Percentiles rank a stretch among this genome's conserved stretches.
Conservation (phyloP, 2,888 invertebrate genomes). For the Epinotia ramella region DNA sequence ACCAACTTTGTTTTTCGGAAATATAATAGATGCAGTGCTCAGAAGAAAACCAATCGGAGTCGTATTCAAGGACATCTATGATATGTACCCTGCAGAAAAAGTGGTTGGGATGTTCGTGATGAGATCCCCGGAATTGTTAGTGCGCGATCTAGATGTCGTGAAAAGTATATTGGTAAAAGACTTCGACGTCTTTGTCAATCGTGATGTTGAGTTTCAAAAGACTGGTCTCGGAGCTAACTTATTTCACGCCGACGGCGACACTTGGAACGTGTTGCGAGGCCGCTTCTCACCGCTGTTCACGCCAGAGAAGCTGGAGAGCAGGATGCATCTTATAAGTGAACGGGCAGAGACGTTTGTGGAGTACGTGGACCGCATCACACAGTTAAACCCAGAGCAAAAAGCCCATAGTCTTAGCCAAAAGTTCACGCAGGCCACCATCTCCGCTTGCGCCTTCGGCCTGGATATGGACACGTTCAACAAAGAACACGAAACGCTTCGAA, state of each 20-base stretch:
- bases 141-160: conserved; percentile 6
- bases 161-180: conserved; percentile 25
- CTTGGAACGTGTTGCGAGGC: conserved; percentile 39
- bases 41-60: background rate
- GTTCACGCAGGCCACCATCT: conserved; percentile 3
- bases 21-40: conserved; percentile 6
- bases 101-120: conserved; percentile 14
- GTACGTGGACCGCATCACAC: conserved; percentile 4
- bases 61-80: conserved; percentile 15
- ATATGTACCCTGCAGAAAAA: conserved; percentile 13
- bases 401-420: background rate
- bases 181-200: conserved; percentile 4
- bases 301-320: conserved; percentile 46
- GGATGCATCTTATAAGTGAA: conserved; percentile 44
- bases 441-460: conserved; percentile 19
- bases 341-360: conserved; percentile 17
- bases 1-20: conserved; percentile 19
- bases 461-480: conserved; percentile 22
- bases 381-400: conserved; percentile 12
- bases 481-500: conserved; percentile 17
- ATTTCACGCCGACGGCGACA: background rate
- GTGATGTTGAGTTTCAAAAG: background rate
- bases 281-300: conserved; percentile 47
- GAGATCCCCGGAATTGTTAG: conserved; percentile 14
- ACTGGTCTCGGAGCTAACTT: conserved; percentile 12